phyloP scores from a whole-genome alignment of 2,113 vertebrate species.

The Antigone vipio region DNA sequence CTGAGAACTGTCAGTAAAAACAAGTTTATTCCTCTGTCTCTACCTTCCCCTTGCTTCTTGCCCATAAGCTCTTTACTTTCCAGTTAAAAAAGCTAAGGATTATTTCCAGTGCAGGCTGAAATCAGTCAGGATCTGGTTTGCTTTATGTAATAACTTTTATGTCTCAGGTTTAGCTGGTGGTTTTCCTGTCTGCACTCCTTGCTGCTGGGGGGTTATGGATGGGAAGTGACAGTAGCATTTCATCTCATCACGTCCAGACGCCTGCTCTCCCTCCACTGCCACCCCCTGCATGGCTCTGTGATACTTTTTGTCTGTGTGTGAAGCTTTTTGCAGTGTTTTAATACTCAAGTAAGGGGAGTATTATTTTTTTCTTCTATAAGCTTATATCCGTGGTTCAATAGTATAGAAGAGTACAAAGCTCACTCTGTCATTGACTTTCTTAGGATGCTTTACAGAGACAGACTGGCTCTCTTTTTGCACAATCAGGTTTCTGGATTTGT shows the following conservation, averaged over 20 bases:
- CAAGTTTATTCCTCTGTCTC: slow-evolving; percentile 46
- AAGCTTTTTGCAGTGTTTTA: neutral
- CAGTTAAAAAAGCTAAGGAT: slow-evolving; percentile 36
- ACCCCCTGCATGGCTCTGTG: neutral
- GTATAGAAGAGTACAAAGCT: neutral
- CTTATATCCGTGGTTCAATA: neutral
- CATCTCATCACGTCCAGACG: neutral
- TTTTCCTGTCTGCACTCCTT: neutral
- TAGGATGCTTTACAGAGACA: neutral
- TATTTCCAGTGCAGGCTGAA: slow-evolving; percentile 20
- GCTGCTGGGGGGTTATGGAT: neutral
- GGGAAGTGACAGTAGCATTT: neutral
- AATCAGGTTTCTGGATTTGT: neutral
- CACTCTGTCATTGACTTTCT: neutral
- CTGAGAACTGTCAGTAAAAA: slow-evolving; percentile 60
- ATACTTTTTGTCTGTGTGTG: neutral
- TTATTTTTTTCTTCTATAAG: neutral
- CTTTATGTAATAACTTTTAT: neutral
- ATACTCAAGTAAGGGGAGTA: neutral
- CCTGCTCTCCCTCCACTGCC: neutral
- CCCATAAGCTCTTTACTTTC: neutral
- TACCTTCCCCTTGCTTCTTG: slow-evolving; percentile 19
- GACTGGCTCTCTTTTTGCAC: neutral
- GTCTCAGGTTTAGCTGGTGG: slow-evolving; percentile 10
- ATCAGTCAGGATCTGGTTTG: neutral